Percentiles rank a stretch among this genome's conserved stretches.
Evolutionary conservation across 1,140 invertebrate genomes (phyloP).

Genomic region (Bombus polaris): DNA sequence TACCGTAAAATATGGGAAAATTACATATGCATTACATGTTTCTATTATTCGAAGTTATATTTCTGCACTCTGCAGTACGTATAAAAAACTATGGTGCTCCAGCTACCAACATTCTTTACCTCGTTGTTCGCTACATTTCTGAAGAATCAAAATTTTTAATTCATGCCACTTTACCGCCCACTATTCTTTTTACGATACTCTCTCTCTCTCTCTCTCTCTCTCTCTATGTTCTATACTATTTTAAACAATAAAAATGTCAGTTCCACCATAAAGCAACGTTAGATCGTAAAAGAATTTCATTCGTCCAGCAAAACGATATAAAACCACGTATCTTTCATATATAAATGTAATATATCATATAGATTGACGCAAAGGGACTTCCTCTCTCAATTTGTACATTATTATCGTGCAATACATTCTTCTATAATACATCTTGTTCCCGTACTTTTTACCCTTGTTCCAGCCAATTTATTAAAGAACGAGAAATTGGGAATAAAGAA

Average conservation of each 20-base stretch:
- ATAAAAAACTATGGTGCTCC: not conserved
- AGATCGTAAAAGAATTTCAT: not conserved
- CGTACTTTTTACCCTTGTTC: too few species aligned
- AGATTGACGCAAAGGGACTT: not conserved
- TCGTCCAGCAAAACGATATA: too few species aligned
- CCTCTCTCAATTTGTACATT: not conserved
- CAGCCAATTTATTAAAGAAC: not conserved
- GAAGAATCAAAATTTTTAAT: not conserved
- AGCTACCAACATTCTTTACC: not conserved
- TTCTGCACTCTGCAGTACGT: not conserved
- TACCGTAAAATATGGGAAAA: too few species aligned
- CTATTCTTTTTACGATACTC: not conserved
- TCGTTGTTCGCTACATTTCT: not conserved
- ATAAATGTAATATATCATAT: not conserved
- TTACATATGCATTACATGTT: not conserved
- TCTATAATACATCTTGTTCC: not conserved
- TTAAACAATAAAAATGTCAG: not conserved
- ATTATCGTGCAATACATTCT: not conserved
- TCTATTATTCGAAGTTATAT: not conserved
- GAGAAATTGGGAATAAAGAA: not conserved
- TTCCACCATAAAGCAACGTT: not conserved
- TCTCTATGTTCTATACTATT: not conserved
- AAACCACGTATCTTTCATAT: not conserved
- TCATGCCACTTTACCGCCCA: not conserved
- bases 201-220: too few species aligned